A percentile compares a stretch with the other conserved stretches of the same genome.
Conservation (phyloP, 2,113 vertebrate genomes). For the Apaloderma vittatum region DNA sequence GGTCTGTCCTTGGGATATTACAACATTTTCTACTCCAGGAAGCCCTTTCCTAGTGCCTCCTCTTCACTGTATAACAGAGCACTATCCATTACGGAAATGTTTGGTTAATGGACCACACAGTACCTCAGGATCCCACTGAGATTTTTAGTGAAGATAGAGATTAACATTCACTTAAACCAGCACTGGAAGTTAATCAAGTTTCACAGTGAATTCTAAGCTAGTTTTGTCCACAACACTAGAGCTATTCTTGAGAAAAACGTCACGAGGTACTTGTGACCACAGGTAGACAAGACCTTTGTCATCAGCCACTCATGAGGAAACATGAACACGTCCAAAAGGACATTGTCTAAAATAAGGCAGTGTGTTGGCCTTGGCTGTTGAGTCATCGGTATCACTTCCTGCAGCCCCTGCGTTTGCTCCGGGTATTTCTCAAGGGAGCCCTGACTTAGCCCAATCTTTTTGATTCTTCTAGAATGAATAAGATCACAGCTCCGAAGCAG, state of each 20-base stretch:
- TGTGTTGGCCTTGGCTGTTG: conserved; percentile 47
- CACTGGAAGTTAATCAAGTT: background rate
- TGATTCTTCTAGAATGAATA: conserved; percentile 59
- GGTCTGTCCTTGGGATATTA: background rate
- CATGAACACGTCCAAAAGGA: conserved; percentile 53
- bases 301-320: conserved; percentile 72
- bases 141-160: background rate
- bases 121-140: background rate
- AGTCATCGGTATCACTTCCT: conserved; percentile 71
- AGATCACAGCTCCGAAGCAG: conserved; percentile 23
- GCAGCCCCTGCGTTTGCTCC: conserved; percentile 41
- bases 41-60: background rate
- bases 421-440: conserved; percentile 59
- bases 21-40: background rate
- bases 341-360: conserved; percentile 68
- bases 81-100: background rate
- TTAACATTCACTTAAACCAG: background rate
- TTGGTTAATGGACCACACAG: background rate
- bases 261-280: conserved; percentile 41
- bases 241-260: conserved; percentile 46
- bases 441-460: conserved; percentile 34
- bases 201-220: background rate
- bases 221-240: background rate
- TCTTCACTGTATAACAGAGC: background rate
- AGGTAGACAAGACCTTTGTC: conserved; percentile 66